Conservation (phyloP, 2,888 invertebrate species). For the Ceramica pisi region DNA sequence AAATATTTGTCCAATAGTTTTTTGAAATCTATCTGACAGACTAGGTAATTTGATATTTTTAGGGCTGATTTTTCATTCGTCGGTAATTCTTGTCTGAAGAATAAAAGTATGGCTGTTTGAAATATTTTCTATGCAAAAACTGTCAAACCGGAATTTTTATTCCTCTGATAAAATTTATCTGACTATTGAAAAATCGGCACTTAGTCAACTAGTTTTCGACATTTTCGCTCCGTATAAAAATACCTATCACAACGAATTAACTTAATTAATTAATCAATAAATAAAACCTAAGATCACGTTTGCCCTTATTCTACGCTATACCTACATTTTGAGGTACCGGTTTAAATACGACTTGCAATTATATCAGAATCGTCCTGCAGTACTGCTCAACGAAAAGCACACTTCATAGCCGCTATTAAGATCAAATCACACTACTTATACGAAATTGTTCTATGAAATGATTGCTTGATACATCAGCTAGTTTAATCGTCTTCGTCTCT, state of each 20-base stretch:
- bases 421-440: background rate
- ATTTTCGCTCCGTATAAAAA: background rate
- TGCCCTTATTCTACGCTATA: conserved; percentile 43
- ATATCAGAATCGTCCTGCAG: too few relatives aligned
- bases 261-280: conserved; percentile 31
- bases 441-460: conserved; percentile 1
- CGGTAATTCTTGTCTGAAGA: too few relatives aligned
- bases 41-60: too few relatives aligned
- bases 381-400: background rate
- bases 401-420: background rate
- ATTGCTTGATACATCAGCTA: background rate
- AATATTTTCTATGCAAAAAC: too few relatives aligned
- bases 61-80: too few relatives aligned
- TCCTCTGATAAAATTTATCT: too few relatives aligned
- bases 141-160: too few relatives aligned
- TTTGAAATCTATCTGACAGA: too few relatives aligned
- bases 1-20: too few relatives aligned
- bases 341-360: conserved; percentile 12
- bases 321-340: conserved; percentile 6
- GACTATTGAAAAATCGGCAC: too few relatives aligned
- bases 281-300: conserved; percentile 57
- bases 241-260: background rate
- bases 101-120: too few relatives aligned
- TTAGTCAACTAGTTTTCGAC: background rate
- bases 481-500: conserved; percentile 38